These are phyloP conservation scores for Capitulum mitella DNA, from an alignment of 2,888 invertebrate genomes.

Conservation along the genomic window DNA sequence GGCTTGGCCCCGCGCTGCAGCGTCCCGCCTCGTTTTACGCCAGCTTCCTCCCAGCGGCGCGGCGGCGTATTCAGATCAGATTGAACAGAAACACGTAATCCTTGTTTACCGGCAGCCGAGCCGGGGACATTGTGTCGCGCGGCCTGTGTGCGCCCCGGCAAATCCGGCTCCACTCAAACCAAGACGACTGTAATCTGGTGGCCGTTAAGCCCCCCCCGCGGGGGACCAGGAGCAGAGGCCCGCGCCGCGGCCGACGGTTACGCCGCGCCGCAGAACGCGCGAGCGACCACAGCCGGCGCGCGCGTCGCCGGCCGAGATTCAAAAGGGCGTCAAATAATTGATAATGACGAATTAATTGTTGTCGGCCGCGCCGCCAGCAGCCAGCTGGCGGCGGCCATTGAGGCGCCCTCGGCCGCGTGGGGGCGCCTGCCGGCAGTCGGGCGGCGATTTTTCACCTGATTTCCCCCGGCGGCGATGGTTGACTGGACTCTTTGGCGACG, in stretches of 20 bases:
- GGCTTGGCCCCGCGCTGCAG: not conserved
- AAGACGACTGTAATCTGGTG: slow-evolving; percentile 2
- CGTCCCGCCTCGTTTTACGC: not conserved
- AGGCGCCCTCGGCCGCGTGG: not conserved
- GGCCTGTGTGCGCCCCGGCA: not conserved
- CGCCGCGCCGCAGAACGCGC: not conserved
- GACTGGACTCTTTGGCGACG: slow-evolving; percentile 19
- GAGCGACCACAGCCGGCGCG: not conserved
- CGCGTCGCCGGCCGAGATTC: not conserved
- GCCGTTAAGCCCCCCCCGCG: not conserved
- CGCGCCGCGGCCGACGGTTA: not conserved
- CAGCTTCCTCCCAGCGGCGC: not conserved
- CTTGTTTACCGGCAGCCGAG: slow-evolving; percentile 3
- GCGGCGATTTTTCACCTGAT: slow-evolving; percentile 15
- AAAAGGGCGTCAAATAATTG: slow-evolving; percentile 13
- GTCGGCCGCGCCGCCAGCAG: not conserved
- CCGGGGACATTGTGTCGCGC: not conserved
- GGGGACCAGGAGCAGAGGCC: too few relatives aligned
- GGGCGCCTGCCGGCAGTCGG: slow-evolving; percentile 6
- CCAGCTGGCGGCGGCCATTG: slow-evolving; percentile 9
- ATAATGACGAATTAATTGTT: slow-evolving; percentile 23
- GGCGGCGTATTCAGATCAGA: not conserved
- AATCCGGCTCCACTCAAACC: slow-evolving; percentile 19
- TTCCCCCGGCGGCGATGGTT: slow-evolving; percentile 7
- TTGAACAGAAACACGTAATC: not conserved